Conservation (phyloP, 2,888 invertebrate genomes). For the Zaprionus obscuricornis region DNA sequence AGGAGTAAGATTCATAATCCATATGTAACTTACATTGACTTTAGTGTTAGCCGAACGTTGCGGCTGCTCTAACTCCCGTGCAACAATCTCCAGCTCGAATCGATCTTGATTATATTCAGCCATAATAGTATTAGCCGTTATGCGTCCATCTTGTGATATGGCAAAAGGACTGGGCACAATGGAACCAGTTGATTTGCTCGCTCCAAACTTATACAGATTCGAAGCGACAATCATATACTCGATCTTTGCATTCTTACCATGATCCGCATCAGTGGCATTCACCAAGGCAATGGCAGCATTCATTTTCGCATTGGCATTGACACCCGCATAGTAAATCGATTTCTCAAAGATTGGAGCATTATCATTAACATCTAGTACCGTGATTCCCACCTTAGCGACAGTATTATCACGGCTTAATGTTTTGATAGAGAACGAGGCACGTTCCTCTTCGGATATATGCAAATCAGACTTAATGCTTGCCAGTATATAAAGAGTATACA, state of each 20-base stretch:
- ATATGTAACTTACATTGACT: slow-evolving; percentile 90
- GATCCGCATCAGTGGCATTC: slow-evolving; percentile 92
- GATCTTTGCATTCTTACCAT: slow-evolving; percentile 92
- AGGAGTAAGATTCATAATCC: too few relatives aligned
- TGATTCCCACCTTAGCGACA: slow-evolving; percentile 88
- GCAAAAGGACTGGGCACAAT: slow-evolving; percentile 94
- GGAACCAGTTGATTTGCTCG: slow-evolving; percentile 89
- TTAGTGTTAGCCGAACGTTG: slow-evolving; percentile 90
- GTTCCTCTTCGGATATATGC: slow-evolving; percentile 85
- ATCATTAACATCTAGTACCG: slow-evolving; percentile 92
- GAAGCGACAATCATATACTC: slow-evolving; percentile 92
- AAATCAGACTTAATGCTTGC: slow-evolving; percentile 93
- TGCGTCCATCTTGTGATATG: slow-evolving; percentile 82
- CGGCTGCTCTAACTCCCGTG: slow-evolving; percentile 91
- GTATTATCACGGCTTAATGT: slow-evolving; percentile 86
- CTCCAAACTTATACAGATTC: slow-evolving; percentile 91
- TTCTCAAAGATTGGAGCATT: slow-evolving; percentile 90
- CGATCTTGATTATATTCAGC: slow-evolving; percentile 95
- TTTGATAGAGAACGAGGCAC: slow-evolving; percentile 83
- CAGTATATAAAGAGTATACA: slow-evolving; percentile 90
- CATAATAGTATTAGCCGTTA: slow-evolving; percentile 90
- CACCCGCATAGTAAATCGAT: slow-evolving; percentile 85
- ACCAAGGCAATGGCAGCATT: slow-evolving; percentile 90
- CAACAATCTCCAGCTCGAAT: slow-evolving; percentile 92
- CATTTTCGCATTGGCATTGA: slow-evolving; percentile 90